Evolutionary conservation across 2,888 invertebrate species (phyloP).

Genomic region (Drosophila formosana): DNA sequence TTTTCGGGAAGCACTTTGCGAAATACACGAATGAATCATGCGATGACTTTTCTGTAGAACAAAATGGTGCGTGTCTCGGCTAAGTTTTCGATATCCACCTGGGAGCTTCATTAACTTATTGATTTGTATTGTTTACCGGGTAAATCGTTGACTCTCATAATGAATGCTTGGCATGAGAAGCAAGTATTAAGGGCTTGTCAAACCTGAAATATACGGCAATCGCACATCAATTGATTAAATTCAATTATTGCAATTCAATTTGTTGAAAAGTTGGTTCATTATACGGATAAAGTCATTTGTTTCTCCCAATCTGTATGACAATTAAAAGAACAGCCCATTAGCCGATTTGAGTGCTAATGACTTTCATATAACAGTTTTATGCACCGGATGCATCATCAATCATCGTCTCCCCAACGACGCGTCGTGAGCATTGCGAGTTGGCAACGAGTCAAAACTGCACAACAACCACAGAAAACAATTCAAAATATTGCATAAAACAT

Average conservation of each 20-base stretch:
- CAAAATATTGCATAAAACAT: slow-evolving; percentile 46
- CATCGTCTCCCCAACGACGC: slow-evolving; percentile 9
- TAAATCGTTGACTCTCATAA: not conserved
- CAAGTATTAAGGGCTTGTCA: not conserved
- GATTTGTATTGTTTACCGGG: not conserved
- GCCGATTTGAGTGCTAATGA: not conserved
- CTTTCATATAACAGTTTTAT: slow-evolving; percentile 31
- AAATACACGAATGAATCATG: slow-evolving; percentile 48
- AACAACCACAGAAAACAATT: slow-evolving; percentile 19
- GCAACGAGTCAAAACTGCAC: slow-evolving; percentile 42
- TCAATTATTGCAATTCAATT: not conserved
- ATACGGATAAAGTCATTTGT: not conserved
- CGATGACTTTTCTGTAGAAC: slow-evolving; percentile 16
- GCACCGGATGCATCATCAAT: slow-evolving; percentile 9
- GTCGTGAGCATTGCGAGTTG: slow-evolving; percentile 23
- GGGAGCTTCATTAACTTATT: slow-evolving; percentile 6
- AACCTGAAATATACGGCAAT: not conserved
- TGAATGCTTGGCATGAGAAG: not conserved
- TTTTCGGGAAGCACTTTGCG: slow-evolving; percentile 49
- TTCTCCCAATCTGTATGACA: not conserved
- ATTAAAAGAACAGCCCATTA: not conserved
- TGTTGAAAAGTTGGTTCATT: not conserved
- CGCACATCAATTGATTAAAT: not conserved
- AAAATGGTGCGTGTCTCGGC: slow-evolving; percentile 17
- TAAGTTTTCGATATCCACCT: not conserved